These are phyloP conservation scores for Achlya flavicornis DNA, from an alignment of 2,888 invertebrate species.

Conservation along the genomic window DNA sequence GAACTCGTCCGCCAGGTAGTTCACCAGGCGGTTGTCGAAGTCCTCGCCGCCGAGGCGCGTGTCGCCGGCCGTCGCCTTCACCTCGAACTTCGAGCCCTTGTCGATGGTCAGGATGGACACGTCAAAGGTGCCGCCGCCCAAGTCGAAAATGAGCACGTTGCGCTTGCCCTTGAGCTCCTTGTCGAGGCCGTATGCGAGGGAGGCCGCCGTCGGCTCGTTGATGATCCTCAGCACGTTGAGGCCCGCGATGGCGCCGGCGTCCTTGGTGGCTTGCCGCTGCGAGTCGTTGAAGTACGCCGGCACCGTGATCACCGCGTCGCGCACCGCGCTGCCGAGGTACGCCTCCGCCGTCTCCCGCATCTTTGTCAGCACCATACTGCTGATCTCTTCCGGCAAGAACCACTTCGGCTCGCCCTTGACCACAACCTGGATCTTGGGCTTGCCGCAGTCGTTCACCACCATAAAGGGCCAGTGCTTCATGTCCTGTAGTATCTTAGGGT, in stretches of 20 bases:
- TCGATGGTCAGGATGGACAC: constrained; percentile 95
- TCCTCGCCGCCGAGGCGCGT: constrained; percentile 91
- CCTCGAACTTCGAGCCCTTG: constrained; percentile 92
- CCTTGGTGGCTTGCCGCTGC: constrained; percentile 92
- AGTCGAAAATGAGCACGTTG: constrained; percentile 89
- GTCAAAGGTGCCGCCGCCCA: constrained; percentile 95
- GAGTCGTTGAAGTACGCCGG: constrained; percentile 92
- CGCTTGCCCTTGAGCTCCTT: constrained; percentile 89
- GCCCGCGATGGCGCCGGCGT: constrained; percentile 93
- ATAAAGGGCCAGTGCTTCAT: constrained; percentile 94
- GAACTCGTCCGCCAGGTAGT: constrained; percentile 88
- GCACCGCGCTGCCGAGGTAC: constrained; percentile 86
- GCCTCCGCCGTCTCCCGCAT: constrained; percentile 92
- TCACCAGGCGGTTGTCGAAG: constrained; percentile 87
- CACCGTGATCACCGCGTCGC: constrained; percentile 91
- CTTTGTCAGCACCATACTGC: constrained; percentile 91
- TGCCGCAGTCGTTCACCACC: constrained; percentile 86
- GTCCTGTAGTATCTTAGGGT: constrained; percentile 89
- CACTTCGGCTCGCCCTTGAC: constrained; percentile 86
- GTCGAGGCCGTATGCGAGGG: constrained; percentile 92
- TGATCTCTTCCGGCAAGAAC: constrained; percentile 88
- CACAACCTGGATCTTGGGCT: constrained; percentile 87
- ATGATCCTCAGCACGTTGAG: constrained; percentile 94
- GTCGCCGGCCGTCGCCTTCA: constrained; percentile 91
- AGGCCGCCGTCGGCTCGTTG: constrained; percentile 95